Evolutionary conservation across 2,888 invertebrate species (phyloP).

Genomic region (Coenonympha glycerion): DNA sequence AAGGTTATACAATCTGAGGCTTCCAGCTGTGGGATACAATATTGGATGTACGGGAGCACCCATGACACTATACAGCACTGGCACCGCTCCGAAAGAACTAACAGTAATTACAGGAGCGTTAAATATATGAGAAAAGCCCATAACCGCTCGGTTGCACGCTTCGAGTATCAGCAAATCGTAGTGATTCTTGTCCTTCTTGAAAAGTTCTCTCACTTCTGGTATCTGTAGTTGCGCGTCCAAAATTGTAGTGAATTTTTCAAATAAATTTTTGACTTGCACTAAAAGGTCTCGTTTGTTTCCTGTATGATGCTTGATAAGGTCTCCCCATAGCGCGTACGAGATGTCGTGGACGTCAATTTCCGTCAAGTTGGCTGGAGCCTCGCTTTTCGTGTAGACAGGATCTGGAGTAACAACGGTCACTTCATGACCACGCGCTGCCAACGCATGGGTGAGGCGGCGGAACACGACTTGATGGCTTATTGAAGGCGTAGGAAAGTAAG

Average conservation of each 20-base stretch:
- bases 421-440: constrained; percentile 51
- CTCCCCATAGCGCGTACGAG: constrained; percentile 39
- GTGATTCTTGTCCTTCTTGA: constrained; percentile 28
- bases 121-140: constrained; percentile 39
- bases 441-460: constrained; percentile 42
- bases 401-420: constrained; percentile 47
- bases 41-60: constrained; percentile 33
- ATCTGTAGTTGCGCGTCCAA: constrained; percentile 28
- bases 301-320: constrained; percentile 16
- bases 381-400: constrained; percentile 41
- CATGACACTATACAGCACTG: constrained; percentile 30
- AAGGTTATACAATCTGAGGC: constrained; percentile 31
- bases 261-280: constrained; percentile 15
- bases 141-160: constrained; percentile 31
- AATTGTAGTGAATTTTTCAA: constrained; percentile 16
- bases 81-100: constrained; percentile 37
- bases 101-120: constrained; percentile 46
- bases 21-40: constrained; percentile 28
- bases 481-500: constrained; percentile 42
- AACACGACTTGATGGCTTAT: constrained; percentile 42
- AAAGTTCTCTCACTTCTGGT: constrained; percentile 20
- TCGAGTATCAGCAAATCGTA: constrained; percentile 46
- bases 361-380: constrained; percentile 39
- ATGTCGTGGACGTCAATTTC: constrained; percentile 46
- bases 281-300: constrained; percentile 20